Evolutionary conservation across 2,113 vertebrate genomes (phyloP).

Genomic region (human (Homo sapiens)): GRCh38 chr2:4894501-4895000

Average conservation of each 20-base stretch:
- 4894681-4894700: no score
- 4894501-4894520: no score
- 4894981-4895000: no score
- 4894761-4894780: neutral
- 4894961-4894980: neutral
- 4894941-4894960: no score
- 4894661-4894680: neutral
- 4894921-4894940: neutral
- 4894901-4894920: accelerated
- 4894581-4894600: no score
- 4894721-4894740: no score
- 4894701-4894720: neutral
- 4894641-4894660: accelerated
- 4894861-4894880: neutral
- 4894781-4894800: no score
- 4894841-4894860: accelerated
- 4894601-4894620: neutral
- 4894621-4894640: neutral
- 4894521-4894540: no score
- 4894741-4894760: neutral
- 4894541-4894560: no score
- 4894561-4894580: no score
- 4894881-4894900: accelerated
- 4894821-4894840: no score
- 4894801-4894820: neutral